Evolutionary conservation across 2,797 vertebrate genomes (phyloP), one percentile per base, ranked within the genome.

Genomic region (Molossus alvarezi): DNA sequence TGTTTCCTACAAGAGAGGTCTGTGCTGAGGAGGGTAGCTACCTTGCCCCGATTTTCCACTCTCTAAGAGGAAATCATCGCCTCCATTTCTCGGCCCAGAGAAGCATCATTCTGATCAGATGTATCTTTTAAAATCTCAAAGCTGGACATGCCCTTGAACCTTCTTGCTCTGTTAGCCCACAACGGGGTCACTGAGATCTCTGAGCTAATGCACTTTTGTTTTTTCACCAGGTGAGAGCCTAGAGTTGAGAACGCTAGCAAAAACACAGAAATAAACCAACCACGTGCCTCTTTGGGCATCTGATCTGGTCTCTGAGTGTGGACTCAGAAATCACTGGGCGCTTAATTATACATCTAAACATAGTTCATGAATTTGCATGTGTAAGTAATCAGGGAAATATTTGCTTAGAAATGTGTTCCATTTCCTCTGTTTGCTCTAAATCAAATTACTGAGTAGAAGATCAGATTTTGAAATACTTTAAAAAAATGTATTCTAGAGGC

Each of bases 391-490:
- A 97, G 94, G 37, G 88, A 96, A 95, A 84, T 89, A 97, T 97
- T 96, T 96, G 88, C 95, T 96, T 92, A 96, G 92, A 97, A 96
- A 97, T 96, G 97, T 96, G 96, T 97, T 97, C 97, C 97, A 97
- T 97, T 97, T 97, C 97, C 92, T 92, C 75, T 95, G 88, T 94
- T 97, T 95, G 51, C 91, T 97, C 60, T 92, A 96, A 96, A 97
- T 96, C 92, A 94, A 94, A 95, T 94, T 84, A 90, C 82, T 77
- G 67, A 95, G 33, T 69, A 88, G 72, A 81, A 95, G 79, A 96
- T 94, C 77, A 12, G 79, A 91, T 94, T 91, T 76, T 90, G 94
- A 96, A 97, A 75, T 82, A 58, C 55, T 80, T 88, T 6, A 0
- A 53, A 79, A 33, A 95, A 95, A 64, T 9, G 1, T 89, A 20